Evolutionary conservation across 1,140 invertebrate genomes (phyloP).

Genomic region (Stegodyphus dumicola): DNA sequence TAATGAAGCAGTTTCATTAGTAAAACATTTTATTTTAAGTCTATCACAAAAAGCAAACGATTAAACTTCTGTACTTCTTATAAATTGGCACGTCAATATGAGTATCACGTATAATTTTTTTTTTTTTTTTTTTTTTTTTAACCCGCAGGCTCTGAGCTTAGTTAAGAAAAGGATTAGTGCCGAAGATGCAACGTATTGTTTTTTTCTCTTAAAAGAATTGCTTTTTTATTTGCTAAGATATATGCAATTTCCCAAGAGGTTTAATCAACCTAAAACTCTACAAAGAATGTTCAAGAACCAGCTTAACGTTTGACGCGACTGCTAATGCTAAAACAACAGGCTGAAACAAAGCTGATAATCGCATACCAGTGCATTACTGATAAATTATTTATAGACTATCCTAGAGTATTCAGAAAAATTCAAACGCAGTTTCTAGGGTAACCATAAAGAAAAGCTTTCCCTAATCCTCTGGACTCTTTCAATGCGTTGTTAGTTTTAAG

Average conservation of each 20-base stretch:
- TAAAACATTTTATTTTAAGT: too few relatives aligned
- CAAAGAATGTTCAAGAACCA: neutral
- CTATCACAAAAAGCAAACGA: too few relatives aligned
- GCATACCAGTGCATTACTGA: neutral
- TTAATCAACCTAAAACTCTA: neutral
- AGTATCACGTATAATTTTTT: too few relatives aligned
- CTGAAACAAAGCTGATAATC: conserved; percentile 49
- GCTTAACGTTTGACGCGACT: conserved; percentile 34
- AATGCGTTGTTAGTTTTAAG: conserved; percentile 24
- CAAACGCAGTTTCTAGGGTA: neutral
- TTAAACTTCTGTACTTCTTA: too few relatives aligned
- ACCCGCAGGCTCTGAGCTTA: too few relatives aligned
- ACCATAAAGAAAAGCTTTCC: neutral
- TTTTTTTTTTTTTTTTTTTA: too few relatives aligned
- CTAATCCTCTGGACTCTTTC: neutral
- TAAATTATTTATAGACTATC: conserved; percentile 41
- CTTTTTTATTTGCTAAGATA: too few relatives aligned
- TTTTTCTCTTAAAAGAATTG: too few relatives aligned
- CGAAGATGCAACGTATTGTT: too few relatives aligned
- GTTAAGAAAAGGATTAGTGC: too few relatives aligned
- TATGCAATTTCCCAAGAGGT: neutral
- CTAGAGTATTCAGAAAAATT: conserved; percentile 15
- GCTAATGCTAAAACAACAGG: conserved; percentile 46
- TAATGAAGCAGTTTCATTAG: too few relatives aligned
- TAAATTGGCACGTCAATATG: too few relatives aligned